Base-by-base conservation (phyloP, 2,888 invertebrate genomes). In the Spodoptera picta region DNA sequence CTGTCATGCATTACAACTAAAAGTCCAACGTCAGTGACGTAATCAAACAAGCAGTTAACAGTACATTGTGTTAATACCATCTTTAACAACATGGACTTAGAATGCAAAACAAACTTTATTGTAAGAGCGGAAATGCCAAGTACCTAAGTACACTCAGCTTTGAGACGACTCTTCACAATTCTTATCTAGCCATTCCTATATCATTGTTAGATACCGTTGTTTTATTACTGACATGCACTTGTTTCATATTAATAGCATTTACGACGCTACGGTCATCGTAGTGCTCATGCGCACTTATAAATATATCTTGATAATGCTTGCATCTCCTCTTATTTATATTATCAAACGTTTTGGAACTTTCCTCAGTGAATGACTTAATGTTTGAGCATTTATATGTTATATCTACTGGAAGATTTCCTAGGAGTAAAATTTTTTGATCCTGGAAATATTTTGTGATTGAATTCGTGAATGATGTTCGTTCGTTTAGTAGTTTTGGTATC, bases 161-260 rank as follows among this genome's bases (percentile, higher is more conserved):
- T 36, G 7, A 36, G 36, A 36, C 36, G 36, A 9, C 36, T 9
- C 36, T 36, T 36, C 36, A 9, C 36, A 6, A 36, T 36, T 36
- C 36, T 9, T 36, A 36, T 36, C 36, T 36, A 36, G 36, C 9
- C 9, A 36, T 36, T 36, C 36, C 7, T 36, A 36, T 36, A 36
- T 36, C 36, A 36, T 36, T 36, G 36, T 36, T 36, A 64, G 54
- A 65, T 82, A 84, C 85, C 85, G 83, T 85, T 85, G 79, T 48
- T 76, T 79, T 76, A 74, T 69, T 75, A 54, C 72, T 52, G 57
- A 66, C 64, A 68, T 70, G 68, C 73, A 72, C 45, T 72, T 71
- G 58, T 75, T 70, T 62, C 53, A 47, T 77, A 77, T 74, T 77
- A 68, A 76, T 79, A 78, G 66, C 60, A 63, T 72, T 77, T 75